phyloP scores from a whole-genome alignment of 2,888 invertebrate genomes.

The Andrena flavipes region DNA sequence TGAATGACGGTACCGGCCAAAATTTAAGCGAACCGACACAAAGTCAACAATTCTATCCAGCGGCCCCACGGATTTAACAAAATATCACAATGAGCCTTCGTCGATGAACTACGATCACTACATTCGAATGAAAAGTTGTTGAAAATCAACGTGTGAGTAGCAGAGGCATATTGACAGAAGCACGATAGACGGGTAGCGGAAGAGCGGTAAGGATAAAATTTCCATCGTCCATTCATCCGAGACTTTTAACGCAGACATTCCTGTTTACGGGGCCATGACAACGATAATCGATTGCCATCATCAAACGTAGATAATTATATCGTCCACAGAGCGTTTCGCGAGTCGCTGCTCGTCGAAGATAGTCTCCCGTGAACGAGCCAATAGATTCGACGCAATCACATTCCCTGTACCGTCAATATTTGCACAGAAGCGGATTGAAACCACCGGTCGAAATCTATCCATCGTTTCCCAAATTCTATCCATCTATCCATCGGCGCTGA shows the following conservation, averaged over 20 bases:
- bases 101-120: too few species aligned
- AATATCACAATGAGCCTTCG: neutral
- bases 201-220: neutral
- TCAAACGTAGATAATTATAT: slow-evolving; percentile 26
- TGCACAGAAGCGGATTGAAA: slow-evolving; percentile 63
- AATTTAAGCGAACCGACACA: too few species aligned
- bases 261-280: neutral
- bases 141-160: too few species aligned
- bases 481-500: slow-evolving; percentile 35
- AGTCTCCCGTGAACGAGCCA: slow-evolving; percentile 27
- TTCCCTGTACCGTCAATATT: slow-evolving; percentile 70
- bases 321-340: neutral
- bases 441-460: slow-evolving; percentile 45
- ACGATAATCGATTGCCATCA: neutral
- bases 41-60: neutral
- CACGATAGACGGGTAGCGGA: too few species aligned
- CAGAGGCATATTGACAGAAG: too few species aligned
- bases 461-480: slow-evolving; percentile 61
- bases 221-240: neutral
- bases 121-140: too few species aligned
- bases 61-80: neutral
- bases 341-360: slow-evolving; percentile 28
- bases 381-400: slow-evolving; percentile 63
- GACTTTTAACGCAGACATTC: neutral
- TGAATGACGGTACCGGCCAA: neutral